phyloP scores from a whole-genome alignment of 2,113 vertebrate genomes.

The Copsychus sechellarum region DNA sequence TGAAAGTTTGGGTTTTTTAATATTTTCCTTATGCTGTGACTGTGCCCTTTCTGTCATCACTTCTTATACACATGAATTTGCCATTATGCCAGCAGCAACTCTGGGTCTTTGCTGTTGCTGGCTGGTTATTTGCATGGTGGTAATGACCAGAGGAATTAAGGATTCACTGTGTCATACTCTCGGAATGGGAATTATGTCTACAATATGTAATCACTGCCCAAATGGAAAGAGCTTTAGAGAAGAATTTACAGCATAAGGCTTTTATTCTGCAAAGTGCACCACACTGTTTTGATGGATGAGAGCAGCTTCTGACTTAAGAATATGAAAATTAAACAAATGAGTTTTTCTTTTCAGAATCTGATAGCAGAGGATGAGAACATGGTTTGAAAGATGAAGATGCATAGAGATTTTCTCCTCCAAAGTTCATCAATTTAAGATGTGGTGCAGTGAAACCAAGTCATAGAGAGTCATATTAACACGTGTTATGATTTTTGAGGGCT shows the following conservation, averaged over 20 bases:
- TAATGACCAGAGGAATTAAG: constrained; percentile 7
- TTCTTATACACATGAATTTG: background rate
- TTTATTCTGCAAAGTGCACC: background rate
- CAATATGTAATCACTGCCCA: background rate
- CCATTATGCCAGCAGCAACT: background rate
- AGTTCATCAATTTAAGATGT: background rate
- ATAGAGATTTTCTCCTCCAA: background rate
- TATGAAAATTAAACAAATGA: background rate
- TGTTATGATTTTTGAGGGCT: background rate
- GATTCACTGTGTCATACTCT: background rate
- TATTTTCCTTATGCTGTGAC: background rate
- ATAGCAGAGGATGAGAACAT: background rate
- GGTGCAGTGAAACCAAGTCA: background rate
- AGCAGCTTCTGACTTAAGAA: background rate
- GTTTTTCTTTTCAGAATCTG: background rate
- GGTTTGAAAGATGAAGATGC: background rate
- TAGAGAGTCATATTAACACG: background rate
- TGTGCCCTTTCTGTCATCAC: background rate
- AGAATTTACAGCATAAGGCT: background rate
- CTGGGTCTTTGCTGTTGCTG: background rate
- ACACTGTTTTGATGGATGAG: background rate
- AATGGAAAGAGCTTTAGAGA: background rate
- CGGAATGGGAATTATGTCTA: background rate
- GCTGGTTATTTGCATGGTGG: background rate
- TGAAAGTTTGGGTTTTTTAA: background rate